Conservation (phyloP, 2,113 vertebrate genomes). For the Myrmecophaga tridactyla region DNA sequence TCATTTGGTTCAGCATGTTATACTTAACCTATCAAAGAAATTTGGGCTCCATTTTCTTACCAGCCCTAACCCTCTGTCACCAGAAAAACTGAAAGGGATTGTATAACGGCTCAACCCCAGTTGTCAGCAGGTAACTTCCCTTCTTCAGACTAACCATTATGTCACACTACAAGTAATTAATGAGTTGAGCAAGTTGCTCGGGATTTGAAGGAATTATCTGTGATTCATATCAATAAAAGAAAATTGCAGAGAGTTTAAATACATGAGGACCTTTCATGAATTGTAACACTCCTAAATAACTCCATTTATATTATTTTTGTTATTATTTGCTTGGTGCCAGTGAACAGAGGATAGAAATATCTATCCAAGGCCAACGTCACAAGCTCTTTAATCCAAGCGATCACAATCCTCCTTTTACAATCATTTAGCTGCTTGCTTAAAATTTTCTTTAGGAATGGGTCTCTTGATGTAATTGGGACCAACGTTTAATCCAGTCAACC, state of each 20-base stretch:
- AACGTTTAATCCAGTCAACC: neutral
- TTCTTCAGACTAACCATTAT: neutral
- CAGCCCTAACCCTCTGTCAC: neutral
- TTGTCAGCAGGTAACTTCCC: neutral
- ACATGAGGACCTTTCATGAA: neutral
- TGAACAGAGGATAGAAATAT: neutral
- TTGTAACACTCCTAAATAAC: neutral
- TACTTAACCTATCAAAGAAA: constrained; percentile 3
- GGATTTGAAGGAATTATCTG: neutral
- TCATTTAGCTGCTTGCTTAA: neutral
- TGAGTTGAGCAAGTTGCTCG: neutral
- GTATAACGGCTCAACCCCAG: neutral
- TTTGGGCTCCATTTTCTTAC: neutral
- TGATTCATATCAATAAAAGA: neutral
- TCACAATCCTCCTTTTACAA: neutral
- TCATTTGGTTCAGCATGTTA: neutral
- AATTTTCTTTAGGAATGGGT: neutral
- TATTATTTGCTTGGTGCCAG: neutral
- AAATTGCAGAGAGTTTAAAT: neutral
- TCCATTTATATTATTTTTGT: neutral
- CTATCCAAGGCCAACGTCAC: neutral
- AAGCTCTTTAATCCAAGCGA: neutral
- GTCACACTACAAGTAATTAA: neutral
- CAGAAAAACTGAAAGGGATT: neutral
- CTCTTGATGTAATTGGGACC: neutral